phyloP scores from a whole-genome alignment of 30 jellyfish, hydroid and myxozoan species.

The Cassiopea xamachana region DNA sequence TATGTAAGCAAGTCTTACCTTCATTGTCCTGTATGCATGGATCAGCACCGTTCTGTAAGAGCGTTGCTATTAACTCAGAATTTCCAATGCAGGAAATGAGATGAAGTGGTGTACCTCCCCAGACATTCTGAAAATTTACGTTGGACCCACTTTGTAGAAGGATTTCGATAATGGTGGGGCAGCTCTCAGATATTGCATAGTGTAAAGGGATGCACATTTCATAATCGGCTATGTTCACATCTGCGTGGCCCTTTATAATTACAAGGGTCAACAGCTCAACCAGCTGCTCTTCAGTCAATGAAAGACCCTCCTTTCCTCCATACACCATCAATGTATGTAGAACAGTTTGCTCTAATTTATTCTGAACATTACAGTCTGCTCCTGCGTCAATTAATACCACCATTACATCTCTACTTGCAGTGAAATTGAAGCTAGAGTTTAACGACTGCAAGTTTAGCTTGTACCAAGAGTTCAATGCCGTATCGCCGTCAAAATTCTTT shows the following conservation, averaged over 20 bases:
- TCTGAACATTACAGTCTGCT: conserved; percentile 37
- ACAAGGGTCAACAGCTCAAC: conserved; percentile 4
- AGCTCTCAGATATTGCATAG: conserved; percentile 13
- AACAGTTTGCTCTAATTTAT: conserved; percentile 4
- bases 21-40: conserved; percentile 14
- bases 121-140: conserved; percentile 20
- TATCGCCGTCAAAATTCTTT: conserved; percentile 28
- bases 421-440: neutral
- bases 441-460: neutral
- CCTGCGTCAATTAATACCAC: conserved; percentile 36
- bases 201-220: conserved; percentile 21
- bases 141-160: conserved; percentile 15
- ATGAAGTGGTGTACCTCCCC: conserved; percentile 49
- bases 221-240: conserved; percentile 41
- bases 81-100: neutral
- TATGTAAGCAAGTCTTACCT: conserved; percentile 25
- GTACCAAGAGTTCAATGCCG: conserved; percentile 42
- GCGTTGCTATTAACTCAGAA: conserved; percentile 3
- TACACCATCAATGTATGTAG: conserved; percentile 18
- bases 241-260: conserved; percentile 14
- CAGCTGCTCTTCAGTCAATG: neutral
- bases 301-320: conserved; percentile 5
- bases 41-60: conserved; percentile 44
- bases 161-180: neutral
- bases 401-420: neutral